Percentiles rank a stretch among this genome's conserved stretches.
These are phyloP conservation scores for Bellardia pandia DNA, from an alignment of 2,888 invertebrate genomes.

Conservation along the genomic window DNA sequence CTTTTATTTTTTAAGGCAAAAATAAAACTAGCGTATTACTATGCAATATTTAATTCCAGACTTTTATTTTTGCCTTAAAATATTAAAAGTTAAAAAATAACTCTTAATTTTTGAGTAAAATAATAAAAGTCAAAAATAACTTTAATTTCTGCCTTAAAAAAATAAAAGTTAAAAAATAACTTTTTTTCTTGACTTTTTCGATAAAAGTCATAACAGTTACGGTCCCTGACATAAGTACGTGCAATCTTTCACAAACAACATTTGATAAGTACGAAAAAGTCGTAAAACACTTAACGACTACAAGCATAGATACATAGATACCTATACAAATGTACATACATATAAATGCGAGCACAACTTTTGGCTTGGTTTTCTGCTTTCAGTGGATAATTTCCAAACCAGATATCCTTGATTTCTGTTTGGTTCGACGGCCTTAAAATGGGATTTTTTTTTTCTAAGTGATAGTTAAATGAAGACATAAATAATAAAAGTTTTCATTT, in stretches of 20 bases:
- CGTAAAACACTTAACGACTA: slow-evolving; percentile 41
- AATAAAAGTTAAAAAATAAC: too few species aligned
- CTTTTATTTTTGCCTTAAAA: too few species aligned
- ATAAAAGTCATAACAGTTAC: too few species aligned
- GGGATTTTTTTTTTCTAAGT: neutral
- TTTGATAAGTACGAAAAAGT: slow-evolving; percentile 46
- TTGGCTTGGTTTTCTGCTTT: neutral
- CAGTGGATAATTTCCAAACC: neutral
- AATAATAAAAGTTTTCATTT: neutral
- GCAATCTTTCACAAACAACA: slow-evolving; percentile 17
- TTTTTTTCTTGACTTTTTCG: too few species aligned
- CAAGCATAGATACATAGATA: slow-evolving; percentile 1
- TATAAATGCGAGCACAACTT: too few species aligned
- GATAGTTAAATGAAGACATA: neutral
- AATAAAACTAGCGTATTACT: too few species aligned
- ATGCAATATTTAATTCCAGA: too few species aligned
- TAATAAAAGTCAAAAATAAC: too few species aligned
- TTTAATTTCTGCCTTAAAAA: too few species aligned
- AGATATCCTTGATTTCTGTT: neutral
- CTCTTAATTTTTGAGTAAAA: too few species aligned
- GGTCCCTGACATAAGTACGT: neutral
- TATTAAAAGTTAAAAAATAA: too few species aligned
- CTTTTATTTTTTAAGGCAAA: too few species aligned
- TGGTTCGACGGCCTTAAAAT: neutral
- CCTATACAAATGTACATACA: neutral